Evolutionary conservation across 2,888 invertebrate genomes (phyloP).

Genomic region (Meteorus cinctellus): DNA sequence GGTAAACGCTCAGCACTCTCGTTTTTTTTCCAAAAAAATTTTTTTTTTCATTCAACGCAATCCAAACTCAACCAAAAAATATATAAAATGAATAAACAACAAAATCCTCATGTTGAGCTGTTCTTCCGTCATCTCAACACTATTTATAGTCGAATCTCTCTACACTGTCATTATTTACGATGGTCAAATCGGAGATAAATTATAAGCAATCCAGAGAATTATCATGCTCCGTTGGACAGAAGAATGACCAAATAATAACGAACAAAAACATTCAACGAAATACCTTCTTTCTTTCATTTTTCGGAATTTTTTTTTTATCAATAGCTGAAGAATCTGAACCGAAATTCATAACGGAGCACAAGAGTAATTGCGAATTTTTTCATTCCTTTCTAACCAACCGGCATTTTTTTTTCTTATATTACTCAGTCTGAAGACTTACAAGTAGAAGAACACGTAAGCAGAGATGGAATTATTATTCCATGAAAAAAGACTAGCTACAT

Average conservation of each 20-base stretch:
- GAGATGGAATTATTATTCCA: neutral
- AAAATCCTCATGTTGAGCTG: neutral
- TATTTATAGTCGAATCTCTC: neutral
- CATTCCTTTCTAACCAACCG: too few relatives aligned
- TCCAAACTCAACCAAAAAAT: slow-evolving; percentile 8
- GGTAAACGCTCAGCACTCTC: slow-evolving; percentile 38
- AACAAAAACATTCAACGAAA: neutral
- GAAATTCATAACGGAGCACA: too few relatives aligned
- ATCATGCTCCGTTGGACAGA: neutral
- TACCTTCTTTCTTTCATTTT: neutral
- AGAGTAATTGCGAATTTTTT: too few relatives aligned
- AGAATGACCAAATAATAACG: neutral
- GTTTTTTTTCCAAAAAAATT: slow-evolving; percentile 41
- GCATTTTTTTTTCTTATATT: too few relatives aligned
- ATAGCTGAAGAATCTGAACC: too few relatives aligned
- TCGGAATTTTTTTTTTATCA: neutral
- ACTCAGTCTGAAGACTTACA: too few relatives aligned
- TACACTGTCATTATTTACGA: neutral
- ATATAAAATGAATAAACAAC: neutral
- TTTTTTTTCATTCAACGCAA: slow-evolving; percentile 36
- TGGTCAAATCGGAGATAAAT: neutral
- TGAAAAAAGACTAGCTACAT: neutral
- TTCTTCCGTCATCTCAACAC: neutral
- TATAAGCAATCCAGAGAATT: neutral
- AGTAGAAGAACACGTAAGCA: neutral